phyloP scores from a whole-genome alignment of 2,113 vertebrate species.

The Eubucco bourcierii region DNA sequence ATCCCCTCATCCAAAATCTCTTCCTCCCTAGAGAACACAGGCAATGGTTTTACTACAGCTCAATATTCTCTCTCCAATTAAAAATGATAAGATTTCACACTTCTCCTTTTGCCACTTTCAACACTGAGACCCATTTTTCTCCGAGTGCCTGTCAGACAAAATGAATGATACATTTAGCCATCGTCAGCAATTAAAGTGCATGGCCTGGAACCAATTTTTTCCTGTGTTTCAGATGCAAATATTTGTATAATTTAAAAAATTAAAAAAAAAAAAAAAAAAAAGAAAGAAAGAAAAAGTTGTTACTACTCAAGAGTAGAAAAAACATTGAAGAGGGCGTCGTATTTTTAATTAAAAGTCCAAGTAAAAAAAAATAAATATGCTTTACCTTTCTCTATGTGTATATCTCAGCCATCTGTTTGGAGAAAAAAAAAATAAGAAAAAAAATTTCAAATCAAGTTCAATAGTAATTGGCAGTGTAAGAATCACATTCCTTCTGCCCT shows the following conservation, averaged over 20 bases:
- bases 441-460: constrained; percentile 22
- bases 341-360: constrained; percentile 64
- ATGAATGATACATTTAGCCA: constrained; percentile 23
- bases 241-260: constrained; percentile 31
- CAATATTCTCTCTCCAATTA: background rate
- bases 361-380: constrained; percentile 50
- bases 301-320: constrained; percentile 37
- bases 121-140: background rate
- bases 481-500: constrained; percentile 73
- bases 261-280: constrained; percentile 16
- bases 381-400: constrained; percentile 26
- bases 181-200: constrained; percentile 3
- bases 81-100: background rate
- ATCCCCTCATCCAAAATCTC: background rate
- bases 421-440: background rate
- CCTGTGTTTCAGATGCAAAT: constrained; percentile 48
- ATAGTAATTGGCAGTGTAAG: constrained; percentile 74
- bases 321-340: constrained; percentile 24
- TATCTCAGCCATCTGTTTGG: constrained; percentile 54
- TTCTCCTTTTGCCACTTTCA: background rate
- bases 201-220: constrained; percentile 19
- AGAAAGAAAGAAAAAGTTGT: background rate
- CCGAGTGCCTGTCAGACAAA: background rate
- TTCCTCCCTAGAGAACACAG: background rate
- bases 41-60: background rate